Evolutionary conservation across 2,797 vertebrate species (phyloP).

Genomic region (Chrosomus eos): DNA sequence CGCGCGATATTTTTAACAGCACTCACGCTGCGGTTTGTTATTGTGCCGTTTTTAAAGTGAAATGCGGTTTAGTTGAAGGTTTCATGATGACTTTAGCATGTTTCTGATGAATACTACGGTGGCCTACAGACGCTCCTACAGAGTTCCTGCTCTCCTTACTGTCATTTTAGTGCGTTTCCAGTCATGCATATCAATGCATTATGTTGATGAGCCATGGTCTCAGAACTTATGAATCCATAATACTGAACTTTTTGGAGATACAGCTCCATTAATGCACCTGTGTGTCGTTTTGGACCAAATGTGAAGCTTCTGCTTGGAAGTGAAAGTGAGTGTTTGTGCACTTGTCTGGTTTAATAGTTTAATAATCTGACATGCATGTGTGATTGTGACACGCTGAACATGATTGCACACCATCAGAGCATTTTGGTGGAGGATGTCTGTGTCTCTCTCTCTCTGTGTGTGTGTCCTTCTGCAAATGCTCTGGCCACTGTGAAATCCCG

Average conservation of each 20-base stretch:
- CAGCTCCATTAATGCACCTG: conserved; percentile 3
- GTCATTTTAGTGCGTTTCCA: not conserved
- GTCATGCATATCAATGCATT: not conserved
- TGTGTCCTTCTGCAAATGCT: conserved; percentile 75
- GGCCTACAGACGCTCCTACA: conserved; percentile 31
- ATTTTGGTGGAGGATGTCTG: conserved; percentile 47
- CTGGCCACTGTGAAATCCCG: conserved; percentile 82
- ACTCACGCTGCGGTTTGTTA: not conserved
- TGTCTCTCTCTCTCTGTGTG: conserved; percentile 3
- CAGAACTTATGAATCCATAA: not conserved
- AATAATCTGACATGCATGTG: not conserved
- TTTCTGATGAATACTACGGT: not conserved
- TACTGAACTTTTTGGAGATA: not conserved
- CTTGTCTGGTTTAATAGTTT: not conserved
- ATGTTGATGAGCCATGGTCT: not conserved
- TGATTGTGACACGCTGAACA: not conserved
- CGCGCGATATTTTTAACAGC: not conserved
- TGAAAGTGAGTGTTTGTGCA: not conserved
- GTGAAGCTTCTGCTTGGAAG: conserved; percentile 43
- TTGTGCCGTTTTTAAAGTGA: not conserved
- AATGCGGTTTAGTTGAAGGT: not conserved
- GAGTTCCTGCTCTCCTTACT: not conserved
- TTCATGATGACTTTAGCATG: not conserved
- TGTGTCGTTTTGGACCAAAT: not conserved
- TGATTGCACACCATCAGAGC: conserved; percentile 18